These are phyloP conservation scores for Leptinotarsa rubiginosa DNA, from an alignment of 2,888 invertebrate genomes.

Conservation along the genomic window DNA sequence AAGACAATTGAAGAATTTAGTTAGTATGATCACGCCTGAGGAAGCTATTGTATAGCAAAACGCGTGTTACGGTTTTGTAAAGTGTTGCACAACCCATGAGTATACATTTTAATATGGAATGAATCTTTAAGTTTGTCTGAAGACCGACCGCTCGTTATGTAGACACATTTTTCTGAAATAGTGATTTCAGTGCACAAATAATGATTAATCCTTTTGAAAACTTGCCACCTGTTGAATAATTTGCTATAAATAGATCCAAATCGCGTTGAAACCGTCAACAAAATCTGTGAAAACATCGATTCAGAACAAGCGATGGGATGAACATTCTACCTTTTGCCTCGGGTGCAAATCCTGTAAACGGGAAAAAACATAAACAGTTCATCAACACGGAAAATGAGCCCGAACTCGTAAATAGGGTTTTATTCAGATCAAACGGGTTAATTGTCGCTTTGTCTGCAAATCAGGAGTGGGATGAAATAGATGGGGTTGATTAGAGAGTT, in stretches of 20 bases:
- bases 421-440: slow-evolving; percentile 1
- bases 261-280: background rate
- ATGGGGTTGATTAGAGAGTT: background rate
- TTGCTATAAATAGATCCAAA: background rate
- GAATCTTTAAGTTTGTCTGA: too few relatives aligned
- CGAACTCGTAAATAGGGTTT: background rate
- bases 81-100: too few relatives aligned
- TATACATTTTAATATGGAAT: too few relatives aligned
- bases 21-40: too few relatives aligned
- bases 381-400: slow-evolving; percentile 1
- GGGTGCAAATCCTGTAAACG: slow-evolving; percentile 11
- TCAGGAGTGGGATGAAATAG: background rate
- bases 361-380: slow-evolving; percentile 10
- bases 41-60: too few relatives aligned
- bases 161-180: too few relatives aligned
- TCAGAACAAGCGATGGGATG: background rate
- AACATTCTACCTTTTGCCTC: background rate
- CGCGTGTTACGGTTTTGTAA: too few relatives aligned
- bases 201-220: too few relatives aligned
- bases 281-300: background rate
- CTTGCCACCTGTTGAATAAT: too few relatives aligned
- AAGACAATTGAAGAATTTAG: too few relatives aligned
- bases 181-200: too few relatives aligned
- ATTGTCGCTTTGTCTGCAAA: slow-evolving; percentile 3
- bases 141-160: too few relatives aligned